These are phyloP conservation scores for Ophioderma brevispina DNA, from an alignment of 35 echinoderm and acorn worm genomes.

Conservation along the genomic window DNA sequence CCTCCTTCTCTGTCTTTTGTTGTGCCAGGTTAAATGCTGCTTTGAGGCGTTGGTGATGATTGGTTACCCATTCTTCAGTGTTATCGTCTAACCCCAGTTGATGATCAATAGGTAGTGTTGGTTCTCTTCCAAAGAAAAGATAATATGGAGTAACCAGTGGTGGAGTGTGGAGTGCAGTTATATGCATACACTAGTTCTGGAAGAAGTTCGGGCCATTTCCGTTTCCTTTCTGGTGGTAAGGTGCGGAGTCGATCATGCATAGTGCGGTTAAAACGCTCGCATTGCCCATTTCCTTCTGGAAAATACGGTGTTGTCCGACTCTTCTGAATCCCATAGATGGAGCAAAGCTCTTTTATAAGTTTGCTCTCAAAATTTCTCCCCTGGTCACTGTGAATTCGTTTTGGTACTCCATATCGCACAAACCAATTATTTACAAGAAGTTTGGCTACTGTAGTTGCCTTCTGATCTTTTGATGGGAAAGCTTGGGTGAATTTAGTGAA, in stretches of 20 bases:
- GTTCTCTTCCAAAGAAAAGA: too few relatives aligned
- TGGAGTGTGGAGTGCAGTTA: too few relatives aligned
- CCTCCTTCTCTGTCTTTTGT: constrained; percentile 64
- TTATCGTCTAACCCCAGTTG: too few relatives aligned
- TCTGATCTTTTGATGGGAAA: constrained; percentile 58
- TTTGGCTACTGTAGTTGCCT: constrained; percentile 46
- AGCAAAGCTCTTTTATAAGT: constrained; percentile 46
- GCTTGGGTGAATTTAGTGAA: constrained; percentile 77
- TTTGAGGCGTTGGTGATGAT: constrained; percentile 47
- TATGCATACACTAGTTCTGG: too few relatives aligned
- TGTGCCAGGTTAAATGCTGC: constrained; percentile 35
- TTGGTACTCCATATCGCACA: constrained; percentile 59
- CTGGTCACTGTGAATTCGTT: constrained; percentile 63
- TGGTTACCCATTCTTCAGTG: constrained; percentile 23
- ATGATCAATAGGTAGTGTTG: too few relatives aligned
- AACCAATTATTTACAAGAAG: constrained; percentile 54
- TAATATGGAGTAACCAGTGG: too few relatives aligned
- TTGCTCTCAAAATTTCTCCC: constrained; percentile 71
- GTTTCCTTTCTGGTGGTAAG: too few relatives aligned
- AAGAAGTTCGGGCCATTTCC: too few relatives aligned
- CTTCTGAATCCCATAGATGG: constrained; percentile 58
- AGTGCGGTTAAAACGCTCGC: too few relatives aligned
- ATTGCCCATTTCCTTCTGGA: too few relatives aligned
- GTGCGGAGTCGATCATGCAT: too few relatives aligned
- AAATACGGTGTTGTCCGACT: too few relatives aligned